Evolutionary conservation across 2,888 invertebrate species (phyloP).

Genomic region (Silvanus unidentatus): DNA sequence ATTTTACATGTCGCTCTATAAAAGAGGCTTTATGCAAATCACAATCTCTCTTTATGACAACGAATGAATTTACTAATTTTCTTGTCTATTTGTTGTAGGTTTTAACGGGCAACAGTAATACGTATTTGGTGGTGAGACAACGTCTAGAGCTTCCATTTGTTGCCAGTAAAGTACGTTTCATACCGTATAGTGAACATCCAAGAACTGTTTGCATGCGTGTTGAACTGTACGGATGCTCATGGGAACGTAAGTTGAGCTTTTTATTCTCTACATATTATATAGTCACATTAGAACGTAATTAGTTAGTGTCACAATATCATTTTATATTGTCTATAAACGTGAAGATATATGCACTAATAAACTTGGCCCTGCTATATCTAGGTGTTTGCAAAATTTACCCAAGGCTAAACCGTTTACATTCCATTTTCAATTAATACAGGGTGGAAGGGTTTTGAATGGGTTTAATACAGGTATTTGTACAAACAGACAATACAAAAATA

Average conservation of each 20-base stretch:
- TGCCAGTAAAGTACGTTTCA: constrained; percentile 78
- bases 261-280: constrained; percentile 16
- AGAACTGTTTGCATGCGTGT: constrained; percentile 89
- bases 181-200: constrained; percentile 79
- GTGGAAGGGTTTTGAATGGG: too few species aligned
- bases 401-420: too few species aligned
- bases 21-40: too few species aligned
- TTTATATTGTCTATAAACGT: not conserved
- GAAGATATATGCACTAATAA: constrained; percentile 4
- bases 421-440: too few species aligned
- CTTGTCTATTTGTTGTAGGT: constrained; percentile 62
- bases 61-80: too few species aligned
- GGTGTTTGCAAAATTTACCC: too few species aligned
- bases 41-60: too few species aligned
- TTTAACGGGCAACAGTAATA: constrained; percentile 70
- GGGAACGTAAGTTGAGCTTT: constrained; percentile 58
- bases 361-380: not conserved
- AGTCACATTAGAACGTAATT: constrained; percentile 17
- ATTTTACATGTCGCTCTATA: too few species aligned
- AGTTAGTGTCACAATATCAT: constrained; percentile 6
- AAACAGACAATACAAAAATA: too few species aligned
- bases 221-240: constrained; percentile 81
- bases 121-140: constrained; percentile 65
- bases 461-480: too few species aligned
- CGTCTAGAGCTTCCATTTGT: constrained; percentile 78